Conservation (phyloP, 2,888 invertebrate genomes). For the Drosophila lacicola region DNA sequence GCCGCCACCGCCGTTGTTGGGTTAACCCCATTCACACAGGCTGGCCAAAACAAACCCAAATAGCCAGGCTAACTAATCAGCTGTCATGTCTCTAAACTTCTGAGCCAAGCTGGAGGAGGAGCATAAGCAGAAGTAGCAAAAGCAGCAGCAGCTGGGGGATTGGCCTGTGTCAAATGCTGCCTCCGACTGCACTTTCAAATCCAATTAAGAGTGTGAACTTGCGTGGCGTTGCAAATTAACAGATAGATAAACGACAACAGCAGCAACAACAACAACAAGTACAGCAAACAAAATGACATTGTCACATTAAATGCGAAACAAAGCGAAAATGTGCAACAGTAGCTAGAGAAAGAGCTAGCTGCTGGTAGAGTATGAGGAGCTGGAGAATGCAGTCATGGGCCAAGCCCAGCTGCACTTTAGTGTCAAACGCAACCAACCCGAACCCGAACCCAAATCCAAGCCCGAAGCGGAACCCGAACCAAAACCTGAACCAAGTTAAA, state of each 20-base stretch:
- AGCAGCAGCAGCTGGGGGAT: slow-evolving; percentile 15
- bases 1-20: slow-evolving; percentile 1
- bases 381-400: slow-evolving; percentile 34
- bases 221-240: slow-evolving; percentile 72
- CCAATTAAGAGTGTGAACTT: slow-evolving; percentile 81
- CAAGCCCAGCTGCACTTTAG: slow-evolving; percentile 78
- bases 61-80: slow-evolving; percentile 63
- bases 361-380: slow-evolving; percentile 4
- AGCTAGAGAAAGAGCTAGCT: slow-evolving; percentile 41
- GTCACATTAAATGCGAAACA: slow-evolving; percentile 79
- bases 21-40: slow-evolving; percentile 70
- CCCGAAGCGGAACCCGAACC: slow-evolving; percentile 17
- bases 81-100: slow-evolving; percentile 63
- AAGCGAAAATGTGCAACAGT: slow-evolving; percentile 71
- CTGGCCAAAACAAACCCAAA: slow-evolving; percentile 44
- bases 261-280: slow-evolving; percentile 27
- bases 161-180: slow-evolving; percentile 48
- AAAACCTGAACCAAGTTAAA: slow-evolving; percentile 20
- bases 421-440: slow-evolving; percentile 59
- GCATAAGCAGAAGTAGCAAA: not conserved
- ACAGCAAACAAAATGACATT: slow-evolving; percentile 60
- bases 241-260: slow-evolving; percentile 63
- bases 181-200: slow-evolving; percentile 73
- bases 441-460: slow-evolving; percentile 31
- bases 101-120: slow-evolving; percentile 7